Evolutionary conservation across 2,113 vertebrate species (phyloP).

Genomic region (Cavia aperea): DNA sequence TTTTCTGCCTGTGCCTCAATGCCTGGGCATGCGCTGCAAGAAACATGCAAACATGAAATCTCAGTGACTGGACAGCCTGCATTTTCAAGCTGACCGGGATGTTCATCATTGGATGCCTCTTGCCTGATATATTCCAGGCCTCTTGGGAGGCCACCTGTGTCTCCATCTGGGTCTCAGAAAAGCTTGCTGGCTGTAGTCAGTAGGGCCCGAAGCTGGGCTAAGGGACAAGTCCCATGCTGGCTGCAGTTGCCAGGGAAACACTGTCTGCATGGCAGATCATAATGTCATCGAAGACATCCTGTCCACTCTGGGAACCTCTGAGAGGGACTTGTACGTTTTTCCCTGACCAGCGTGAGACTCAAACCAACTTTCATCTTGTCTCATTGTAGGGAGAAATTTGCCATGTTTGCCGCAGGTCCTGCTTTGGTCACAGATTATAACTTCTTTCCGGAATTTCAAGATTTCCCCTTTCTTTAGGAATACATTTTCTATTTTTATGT

Average conservation of each 20-base stretch:
- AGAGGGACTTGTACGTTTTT: rapidly evolving
- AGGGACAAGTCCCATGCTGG: neutral
- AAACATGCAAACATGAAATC: neutral
- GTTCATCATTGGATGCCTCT: neutral
- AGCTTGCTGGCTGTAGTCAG: neutral
- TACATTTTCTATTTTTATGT: constrained; percentile 1
- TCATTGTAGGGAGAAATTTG: neutral
- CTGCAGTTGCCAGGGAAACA: neutral
- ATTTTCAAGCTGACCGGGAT: neutral
- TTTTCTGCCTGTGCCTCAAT: neutral
- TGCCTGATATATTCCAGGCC: neutral
- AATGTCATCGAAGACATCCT: neutral
- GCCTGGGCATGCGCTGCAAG: neutral
- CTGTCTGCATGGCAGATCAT: rapidly evolving
- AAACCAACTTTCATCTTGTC: neutral
- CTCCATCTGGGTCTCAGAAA: neutral
- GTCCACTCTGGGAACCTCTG: neutral
- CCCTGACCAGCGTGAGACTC: neutral
- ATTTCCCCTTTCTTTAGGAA: neutral
- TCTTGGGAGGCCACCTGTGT: neutral
- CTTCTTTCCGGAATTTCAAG: neutral
- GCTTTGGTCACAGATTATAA: neutral
- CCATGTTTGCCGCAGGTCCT: neutral
- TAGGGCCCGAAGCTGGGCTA: neutral
- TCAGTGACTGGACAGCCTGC: rapidly evolving